Conservation (phyloP, 2,113 vertebrate species). For the Larimichthys crocea region DNA sequence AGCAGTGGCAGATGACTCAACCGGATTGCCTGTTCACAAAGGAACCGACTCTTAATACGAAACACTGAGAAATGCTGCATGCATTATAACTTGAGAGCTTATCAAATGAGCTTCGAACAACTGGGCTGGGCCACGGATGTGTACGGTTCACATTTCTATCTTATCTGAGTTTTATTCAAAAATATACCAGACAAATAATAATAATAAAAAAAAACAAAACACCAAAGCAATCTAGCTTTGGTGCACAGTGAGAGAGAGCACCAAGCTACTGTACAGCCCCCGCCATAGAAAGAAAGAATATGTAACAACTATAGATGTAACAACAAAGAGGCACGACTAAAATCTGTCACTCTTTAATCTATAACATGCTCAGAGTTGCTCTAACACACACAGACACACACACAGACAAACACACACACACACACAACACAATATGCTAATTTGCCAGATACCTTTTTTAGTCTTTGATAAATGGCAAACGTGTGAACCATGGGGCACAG, state of each 20-base stretch:
- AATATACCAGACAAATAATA: slow-evolving; percentile 39
- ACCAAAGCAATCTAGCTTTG: slow-evolving; percentile 46
- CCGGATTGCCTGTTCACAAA: slow-evolving; percentile 29
- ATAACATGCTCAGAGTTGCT: slow-evolving; percentile 51
- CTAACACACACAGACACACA: slow-evolving; percentile 37
- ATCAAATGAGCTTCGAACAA: slow-evolving; percentile 62
- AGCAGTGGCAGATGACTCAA: slow-evolving; percentile 53
- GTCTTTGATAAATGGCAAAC: slow-evolving; percentile 50
- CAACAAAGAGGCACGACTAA: slow-evolving; percentile 64
- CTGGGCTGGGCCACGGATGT: slow-evolving; percentile 57
- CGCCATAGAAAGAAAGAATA: slow-evolving; percentile 60
- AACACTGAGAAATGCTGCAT: slow-evolving; percentile 69
- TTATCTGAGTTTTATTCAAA: slow-evolving; percentile 55
- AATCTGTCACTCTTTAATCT: slow-evolving; percentile 45
- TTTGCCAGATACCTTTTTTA: slow-evolving; percentile 30
- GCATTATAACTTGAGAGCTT: slow-evolving; percentile 66
- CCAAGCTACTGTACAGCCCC: slow-evolving; percentile 60
- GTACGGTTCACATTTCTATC: slow-evolving; percentile 76
- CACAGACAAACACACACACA: slow-evolving; percentile 12
- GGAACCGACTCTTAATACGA: slow-evolving; percentile 46
- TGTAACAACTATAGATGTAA: slow-evolving; percentile 71
- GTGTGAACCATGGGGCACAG: slow-evolving; percentile 49
- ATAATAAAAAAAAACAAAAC: slow-evolving; percentile 22
- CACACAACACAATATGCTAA: slow-evolving; percentile 31
- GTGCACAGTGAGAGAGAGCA: slow-evolving; percentile 53